phyloP scores from a whole-genome alignment of 64 coral and sea anemone species.

The Pachyseris speciosa region DNA sequence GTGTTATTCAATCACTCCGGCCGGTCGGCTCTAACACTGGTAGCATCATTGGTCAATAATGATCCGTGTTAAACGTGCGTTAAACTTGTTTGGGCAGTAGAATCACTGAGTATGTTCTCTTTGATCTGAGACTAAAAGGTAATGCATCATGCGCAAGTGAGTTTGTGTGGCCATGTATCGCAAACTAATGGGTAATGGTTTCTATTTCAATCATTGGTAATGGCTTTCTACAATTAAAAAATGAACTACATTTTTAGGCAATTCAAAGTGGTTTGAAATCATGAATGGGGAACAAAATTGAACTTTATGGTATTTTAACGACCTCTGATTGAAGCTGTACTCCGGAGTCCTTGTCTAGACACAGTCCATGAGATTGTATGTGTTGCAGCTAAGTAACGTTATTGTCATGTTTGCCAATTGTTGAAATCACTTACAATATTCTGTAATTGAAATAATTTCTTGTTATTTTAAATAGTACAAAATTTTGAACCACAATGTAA shows the following conservation, averaged over 20 bases:
- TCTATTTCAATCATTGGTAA: background rate
- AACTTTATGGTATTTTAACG: background rate
- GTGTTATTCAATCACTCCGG: conserved; percentile 65
- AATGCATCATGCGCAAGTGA: background rate
- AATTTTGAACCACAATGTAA: background rate
- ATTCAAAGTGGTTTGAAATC: conserved; percentile 1
- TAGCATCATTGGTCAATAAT: conserved; percentile 56
- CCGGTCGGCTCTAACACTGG: conserved; percentile 72
- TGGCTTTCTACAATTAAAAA: background rate
- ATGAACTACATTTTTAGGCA: background rate
- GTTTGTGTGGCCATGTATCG: too few relatives aligned
- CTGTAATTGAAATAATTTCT: background rate
- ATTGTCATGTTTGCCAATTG: background rate
- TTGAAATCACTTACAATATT: background rate
- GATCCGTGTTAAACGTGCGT: background rate
- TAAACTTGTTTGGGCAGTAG: background rate
- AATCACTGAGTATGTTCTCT: background rate
- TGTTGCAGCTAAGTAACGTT: background rate
- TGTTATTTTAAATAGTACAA: background rate
- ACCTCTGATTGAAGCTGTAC: conserved; percentile 3
- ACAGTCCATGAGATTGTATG: background rate
- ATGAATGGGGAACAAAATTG: background rate
- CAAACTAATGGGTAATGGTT: conserved; percentile 10
- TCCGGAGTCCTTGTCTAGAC: conserved; percentile 55
- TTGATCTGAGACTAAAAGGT: background rate